These are phyloP conservation scores for Thera britannica DNA, from an alignment of 2,888 invertebrate species.

Conservation along the genomic window DNA sequence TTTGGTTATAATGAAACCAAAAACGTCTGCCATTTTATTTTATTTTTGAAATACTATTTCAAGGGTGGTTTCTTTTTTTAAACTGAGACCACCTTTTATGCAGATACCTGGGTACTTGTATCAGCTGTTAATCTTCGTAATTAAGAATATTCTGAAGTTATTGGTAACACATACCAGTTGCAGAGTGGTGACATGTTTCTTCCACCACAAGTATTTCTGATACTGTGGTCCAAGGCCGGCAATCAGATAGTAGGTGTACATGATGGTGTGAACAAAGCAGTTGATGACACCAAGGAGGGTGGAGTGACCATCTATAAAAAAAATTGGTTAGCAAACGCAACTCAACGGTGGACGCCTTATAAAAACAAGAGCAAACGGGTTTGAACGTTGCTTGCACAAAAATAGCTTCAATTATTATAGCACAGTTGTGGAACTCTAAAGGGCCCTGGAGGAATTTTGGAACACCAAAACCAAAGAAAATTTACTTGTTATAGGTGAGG, in stretches of 20 bases:
- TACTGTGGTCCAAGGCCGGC: slow-evolving; percentile 92
- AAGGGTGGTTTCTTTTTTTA: no score
- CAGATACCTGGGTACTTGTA: no score
- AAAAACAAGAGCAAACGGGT: not conserved
- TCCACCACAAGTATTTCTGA: slow-evolving; percentile 96
- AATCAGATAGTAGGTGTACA: slow-evolving; percentile 94
- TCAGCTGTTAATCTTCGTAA: no score
- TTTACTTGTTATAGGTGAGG: no score
- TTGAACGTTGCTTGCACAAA: not conserved
- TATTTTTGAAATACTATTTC: no score
- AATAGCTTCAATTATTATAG: not conserved
- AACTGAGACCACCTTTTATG: no score
- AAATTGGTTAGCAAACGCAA: not conserved
- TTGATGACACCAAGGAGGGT: slow-evolving; percentile 76
- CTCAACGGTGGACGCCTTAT: not conserved
- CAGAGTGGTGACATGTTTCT: slow-evolving; percentile 92
- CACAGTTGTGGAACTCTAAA: no score
- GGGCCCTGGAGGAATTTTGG: no score
- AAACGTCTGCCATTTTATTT: no score
- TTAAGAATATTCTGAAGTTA: not conserved
- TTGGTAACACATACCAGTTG: slow-evolving; percentile 85
- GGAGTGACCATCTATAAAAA: slow-evolving; percentile 46
- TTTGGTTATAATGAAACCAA: no score
- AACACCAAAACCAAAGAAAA: no score
- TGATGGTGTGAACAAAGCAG: slow-evolving; percentile 92